Evolutionary conservation across 92 coral and sea anemone genomes (phyloP).

Genomic region (Zoanthus solanderi): DNA sequence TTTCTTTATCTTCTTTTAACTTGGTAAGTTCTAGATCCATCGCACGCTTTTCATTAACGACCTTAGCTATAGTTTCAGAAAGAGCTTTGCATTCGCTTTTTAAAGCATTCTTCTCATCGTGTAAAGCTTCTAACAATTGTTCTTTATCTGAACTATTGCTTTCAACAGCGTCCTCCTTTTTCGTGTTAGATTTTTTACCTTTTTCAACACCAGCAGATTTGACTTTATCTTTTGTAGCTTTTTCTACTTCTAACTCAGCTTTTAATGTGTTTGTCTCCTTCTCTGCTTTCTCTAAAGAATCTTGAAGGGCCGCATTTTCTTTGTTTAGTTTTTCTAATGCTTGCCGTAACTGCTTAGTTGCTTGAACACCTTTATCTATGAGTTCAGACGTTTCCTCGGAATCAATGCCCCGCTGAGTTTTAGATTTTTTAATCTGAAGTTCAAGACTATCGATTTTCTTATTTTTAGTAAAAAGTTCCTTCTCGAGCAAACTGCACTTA

Average conservation of each 20-base stretch:
- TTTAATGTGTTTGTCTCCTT: constrained; percentile 71
- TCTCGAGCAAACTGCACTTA: constrained; percentile 56
- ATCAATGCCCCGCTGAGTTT: constrained; percentile 42
- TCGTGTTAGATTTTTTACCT: constrained; percentile 50
- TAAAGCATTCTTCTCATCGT: constrained; percentile 66
- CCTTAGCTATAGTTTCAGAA: constrained; percentile 82
- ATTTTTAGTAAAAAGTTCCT: constrained; percentile 64
- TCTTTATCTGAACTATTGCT: constrained; percentile 26
- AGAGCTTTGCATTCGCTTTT: constrained; percentile 81
- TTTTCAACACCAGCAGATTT: constrained; percentile 51
- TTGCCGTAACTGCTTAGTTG: constrained; percentile 76
- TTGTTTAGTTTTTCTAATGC: constrained; percentile 92
- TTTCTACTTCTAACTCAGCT: constrained; percentile 75
- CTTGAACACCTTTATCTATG: constrained; percentile 61
- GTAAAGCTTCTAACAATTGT: constrained; percentile 66
- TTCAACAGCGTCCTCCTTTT: constrained; percentile 36
- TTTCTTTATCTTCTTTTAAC: constrained; percentile 71
- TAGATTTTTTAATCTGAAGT: constrained; percentile 60
- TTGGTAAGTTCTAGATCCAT: constrained; percentile 67
- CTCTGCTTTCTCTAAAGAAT: constrained; percentile 85
- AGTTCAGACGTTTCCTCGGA: constrained; percentile 57
- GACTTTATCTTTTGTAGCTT: constrained; percentile 62
- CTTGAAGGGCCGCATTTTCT: constrained; percentile 85
- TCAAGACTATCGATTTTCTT: constrained; percentile 69
- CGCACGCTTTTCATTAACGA: constrained; percentile 80